These are phyloP conservation scores for Helicolenus hilgendorfi DNA, from an alignment of 2,797 vertebrate genomes.

Conservation along the genomic window DNA sequence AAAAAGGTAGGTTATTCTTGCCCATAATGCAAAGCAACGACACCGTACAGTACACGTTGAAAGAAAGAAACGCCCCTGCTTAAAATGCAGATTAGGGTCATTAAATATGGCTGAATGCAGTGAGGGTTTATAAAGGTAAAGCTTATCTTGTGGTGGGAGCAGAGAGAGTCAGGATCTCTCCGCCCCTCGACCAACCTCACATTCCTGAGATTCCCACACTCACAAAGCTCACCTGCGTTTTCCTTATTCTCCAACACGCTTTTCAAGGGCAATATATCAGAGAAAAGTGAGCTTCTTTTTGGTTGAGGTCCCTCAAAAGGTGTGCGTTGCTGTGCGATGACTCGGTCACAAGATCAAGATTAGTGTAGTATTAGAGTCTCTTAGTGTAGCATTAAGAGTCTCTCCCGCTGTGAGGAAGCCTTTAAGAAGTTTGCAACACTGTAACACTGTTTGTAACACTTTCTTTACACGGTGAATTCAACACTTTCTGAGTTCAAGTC, in stretches of 20 bases:
- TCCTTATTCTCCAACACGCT: constrained; percentile 32
- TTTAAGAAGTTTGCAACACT: constrained; percentile 6
- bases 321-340: constrained; percentile 55
- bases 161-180: constrained; percentile 63
- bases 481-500: constrained; percentile 68
- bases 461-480: constrained; percentile 23
- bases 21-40: not conserved
- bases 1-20: constrained; percentile 6
- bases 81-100: constrained; percentile 65
- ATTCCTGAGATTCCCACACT: constrained; percentile 93
- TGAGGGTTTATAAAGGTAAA: constrained; percentile 56
- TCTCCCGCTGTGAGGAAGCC: constrained; percentile 31
- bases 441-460: constrained; percentile 6
- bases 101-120: constrained; percentile 73
- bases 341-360: constrained; percentile 78
- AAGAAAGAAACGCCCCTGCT: constrained; percentile 37
- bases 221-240: constrained; percentile 90
- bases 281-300: not conserved
- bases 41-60: not conserved
- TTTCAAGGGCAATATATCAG: constrained; percentile 28
- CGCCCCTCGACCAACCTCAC: constrained; percentile 82
- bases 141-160: constrained; percentile 54
- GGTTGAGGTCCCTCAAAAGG: constrained; percentile 63
- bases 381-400: constrained; percentile 52
- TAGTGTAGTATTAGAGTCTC: constrained; percentile 52